Percentiles rank a stretch among this genome's conserved stretches.
Conservation (phyloP, 1,140 invertebrate genomes). For the Macrocentrus cingulum region DNA sequence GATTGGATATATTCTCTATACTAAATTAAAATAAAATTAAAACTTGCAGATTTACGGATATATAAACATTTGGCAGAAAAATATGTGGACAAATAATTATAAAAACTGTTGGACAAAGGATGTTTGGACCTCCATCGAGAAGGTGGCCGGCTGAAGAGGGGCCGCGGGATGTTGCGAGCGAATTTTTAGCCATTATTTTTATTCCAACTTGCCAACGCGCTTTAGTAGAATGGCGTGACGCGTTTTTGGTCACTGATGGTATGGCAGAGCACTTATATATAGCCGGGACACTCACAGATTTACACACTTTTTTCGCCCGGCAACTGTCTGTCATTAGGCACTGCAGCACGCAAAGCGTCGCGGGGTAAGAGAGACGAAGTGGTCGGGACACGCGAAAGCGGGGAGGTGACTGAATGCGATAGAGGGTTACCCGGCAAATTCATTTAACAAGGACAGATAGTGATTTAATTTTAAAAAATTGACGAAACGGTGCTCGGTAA, state of each 20-base stretch:
- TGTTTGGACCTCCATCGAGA: no score
- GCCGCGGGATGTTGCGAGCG: no score
- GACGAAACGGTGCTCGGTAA: constrained; percentile 50
- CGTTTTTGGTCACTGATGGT: constrained; percentile 29
- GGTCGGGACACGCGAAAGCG: constrained; percentile 24
- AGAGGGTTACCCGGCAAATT: constrained; percentile 41
- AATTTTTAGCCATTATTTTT: constrained; percentile 53
- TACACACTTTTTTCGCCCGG: constrained; percentile 51
- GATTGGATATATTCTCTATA: no score
- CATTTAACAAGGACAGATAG: constrained; percentile 60
- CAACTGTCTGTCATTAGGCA: constrained; percentile 59
- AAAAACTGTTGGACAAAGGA: no score
- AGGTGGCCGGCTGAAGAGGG: no score
- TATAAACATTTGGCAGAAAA: no score
- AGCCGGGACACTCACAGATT: constrained; percentile 44
- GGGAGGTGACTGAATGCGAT: background rate
- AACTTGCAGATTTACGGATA: no score
- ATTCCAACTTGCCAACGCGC: constrained; percentile 50
- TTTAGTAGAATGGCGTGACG: constrained; percentile 43
- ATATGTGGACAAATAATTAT: no score
- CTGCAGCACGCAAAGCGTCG: constrained; percentile 45
- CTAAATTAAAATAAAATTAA: no score
- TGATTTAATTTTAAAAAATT: constrained; percentile 62
- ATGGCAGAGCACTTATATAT: background rate
- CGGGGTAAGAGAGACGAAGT: constrained; percentile 24